Evolutionary conservation across 2,888 invertebrate genomes (phyloP).

Genomic region (Aromia moschata): DNA sequence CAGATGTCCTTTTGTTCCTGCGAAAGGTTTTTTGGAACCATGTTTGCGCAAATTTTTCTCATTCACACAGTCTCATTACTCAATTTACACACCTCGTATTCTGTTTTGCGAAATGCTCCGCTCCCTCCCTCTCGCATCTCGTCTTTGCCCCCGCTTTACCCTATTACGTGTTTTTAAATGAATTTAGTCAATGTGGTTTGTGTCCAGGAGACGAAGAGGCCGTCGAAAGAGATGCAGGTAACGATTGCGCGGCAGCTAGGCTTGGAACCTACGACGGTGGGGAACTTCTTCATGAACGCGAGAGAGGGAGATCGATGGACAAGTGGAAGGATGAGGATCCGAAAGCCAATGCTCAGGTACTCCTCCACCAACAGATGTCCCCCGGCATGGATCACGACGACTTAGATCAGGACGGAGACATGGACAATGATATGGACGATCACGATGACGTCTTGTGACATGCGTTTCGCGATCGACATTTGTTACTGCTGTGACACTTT

Average conservation of each 20-base stretch:
- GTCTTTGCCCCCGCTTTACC: too few relatives aligned
- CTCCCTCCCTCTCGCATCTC: too few relatives aligned
- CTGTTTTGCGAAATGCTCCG: too few relatives aligned
- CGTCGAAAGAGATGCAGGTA: slow-evolving; percentile 99
- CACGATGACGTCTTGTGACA: slow-evolving; percentile 69
- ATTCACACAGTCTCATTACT: too few relatives aligned
- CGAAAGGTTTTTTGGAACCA: too few relatives aligned
- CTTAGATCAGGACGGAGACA: slow-evolving; percentile 61
- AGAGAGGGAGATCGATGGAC: slow-evolving; percentile 95
- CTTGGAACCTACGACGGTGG: slow-evolving; percentile 96
- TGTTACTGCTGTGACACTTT: slow-evolving; percentile 63
- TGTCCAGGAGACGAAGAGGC: slow-evolving; percentile 94
- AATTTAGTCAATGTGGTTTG: background rate
- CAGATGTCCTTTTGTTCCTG: too few relatives aligned
- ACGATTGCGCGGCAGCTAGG: slow-evolving; percentile 98
- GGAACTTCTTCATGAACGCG: slow-evolving; percentile 99
- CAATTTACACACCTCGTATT: too few relatives aligned
- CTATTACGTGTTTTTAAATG: too few relatives aligned
- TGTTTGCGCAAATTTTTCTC: too few relatives aligned
- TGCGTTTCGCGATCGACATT: slow-evolving; percentile 63
- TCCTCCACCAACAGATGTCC: slow-evolving; percentile 62
- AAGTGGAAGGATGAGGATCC: slow-evolving; percentile 97
- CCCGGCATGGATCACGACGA: slow-evolving; percentile 62
- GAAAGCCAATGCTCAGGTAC: slow-evolving; percentile 63
- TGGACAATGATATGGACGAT: slow-evolving; percentile 67